Base-by-base conservation (phyloP, 2,113 vertebrate species). In the Erythrocercus mccallii region DNA sequence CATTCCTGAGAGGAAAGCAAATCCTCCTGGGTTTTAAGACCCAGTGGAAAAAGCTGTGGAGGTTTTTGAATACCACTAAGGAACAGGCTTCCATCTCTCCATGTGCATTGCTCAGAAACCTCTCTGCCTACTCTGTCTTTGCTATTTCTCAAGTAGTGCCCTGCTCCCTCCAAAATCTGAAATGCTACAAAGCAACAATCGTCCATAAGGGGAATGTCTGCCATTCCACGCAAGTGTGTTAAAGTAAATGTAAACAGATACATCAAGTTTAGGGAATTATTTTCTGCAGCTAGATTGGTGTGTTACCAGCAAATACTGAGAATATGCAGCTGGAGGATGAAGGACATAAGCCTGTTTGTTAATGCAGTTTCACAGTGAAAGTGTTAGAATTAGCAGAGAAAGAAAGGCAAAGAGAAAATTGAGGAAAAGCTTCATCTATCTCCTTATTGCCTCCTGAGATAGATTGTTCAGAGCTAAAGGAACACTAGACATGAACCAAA, bases 361-460 rank as follows among this genome's bases (percentile, higher is more conserved):
- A 97, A 97, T 96, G 68, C 70, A 72, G 88, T 95, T 97, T 98
- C 91, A 94, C 81, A 88, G 79, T 44, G 92, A 95, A 97, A 73
- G 87, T 94, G 89, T 92, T 94, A 47, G 92, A 97, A 97, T 98
- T 98, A 97, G 94, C 90, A 91, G 61, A 88, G 87, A 94, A 86
- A 95, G 87, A 90, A 83, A 83, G 45, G 51, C 48, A 88, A 92
- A 86, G 60, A 80, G 95, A 93, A 96, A 95, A 96, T 88, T 92
- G 86, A 45, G 2, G 91, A 94, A 96, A 97, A 96, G 91, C 95
- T 95, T 94, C 93, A 86, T 95, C 97, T 97, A 95, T 97, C 96
- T 98, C 81, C 97, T 98, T 97, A 97, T 91, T 97, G 94, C 97
- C 86, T 94, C 95, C 91, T 80, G 90, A 96, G 96, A 92, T 95